Percentiles rank a stretch among this genome's conserved stretches.
These are phyloP conservation scores for Hyposmocoma kahamanoa DNA, from an alignment of 1,140 invertebrate genomes.

Conservation along the genomic window DNA sequence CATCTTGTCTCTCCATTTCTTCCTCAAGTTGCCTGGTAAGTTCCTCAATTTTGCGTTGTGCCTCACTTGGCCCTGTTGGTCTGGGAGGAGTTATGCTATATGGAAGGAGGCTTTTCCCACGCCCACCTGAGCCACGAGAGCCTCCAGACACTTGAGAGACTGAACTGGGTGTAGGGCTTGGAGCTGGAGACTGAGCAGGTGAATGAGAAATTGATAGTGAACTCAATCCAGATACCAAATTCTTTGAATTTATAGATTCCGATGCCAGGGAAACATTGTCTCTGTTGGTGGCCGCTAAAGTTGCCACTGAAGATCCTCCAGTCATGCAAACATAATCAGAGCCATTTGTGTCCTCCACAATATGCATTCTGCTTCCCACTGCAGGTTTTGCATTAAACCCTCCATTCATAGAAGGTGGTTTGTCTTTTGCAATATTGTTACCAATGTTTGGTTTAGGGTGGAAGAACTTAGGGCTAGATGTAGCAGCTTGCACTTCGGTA, in stretches of 20 bases:
- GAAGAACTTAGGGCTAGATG: slow-evolving; percentile 63
- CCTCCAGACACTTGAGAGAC: slow-evolving; percentile 65
- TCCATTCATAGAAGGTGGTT: slow-evolving; percentile 42
- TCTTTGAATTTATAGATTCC: slow-evolving; percentile 47
- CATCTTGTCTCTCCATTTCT: slow-evolving; percentile 95
- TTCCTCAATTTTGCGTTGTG: slow-evolving; percentile 93
- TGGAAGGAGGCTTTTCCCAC: slow-evolving; percentile 85
- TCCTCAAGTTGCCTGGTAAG: slow-evolving; percentile 92
- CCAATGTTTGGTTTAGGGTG: slow-evolving; percentile 55
- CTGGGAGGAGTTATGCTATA: slow-evolving; percentile 92
- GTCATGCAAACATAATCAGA: slow-evolving; percentile 84
- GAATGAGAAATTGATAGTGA: slow-evolving; percentile 37
- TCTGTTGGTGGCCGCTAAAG: slow-evolving; percentile 38
- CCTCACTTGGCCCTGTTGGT: slow-evolving; percentile 89
- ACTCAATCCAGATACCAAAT: slow-evolving; percentile 51
- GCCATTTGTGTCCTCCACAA: slow-evolving; percentile 77
- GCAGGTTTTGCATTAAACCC: slow-evolving; percentile 35
- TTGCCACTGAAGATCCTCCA: slow-evolving; percentile 69
- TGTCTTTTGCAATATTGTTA: slow-evolving; percentile 30
- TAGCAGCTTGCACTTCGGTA: slow-evolving; percentile 59
- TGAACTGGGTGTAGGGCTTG: slow-evolving; percentile 72
- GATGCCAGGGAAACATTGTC: slow-evolving; percentile 50
- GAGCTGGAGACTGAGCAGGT: slow-evolving; percentile 59
- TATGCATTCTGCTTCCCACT: slow-evolving; percentile 55
- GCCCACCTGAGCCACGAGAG: slow-evolving; percentile 69